Evolutionary conservation across 2,113 vertebrate genomes (phyloP), one percentile per base, ranked within the genome.

Genomic region (Danionella cerebrum): DNA sequence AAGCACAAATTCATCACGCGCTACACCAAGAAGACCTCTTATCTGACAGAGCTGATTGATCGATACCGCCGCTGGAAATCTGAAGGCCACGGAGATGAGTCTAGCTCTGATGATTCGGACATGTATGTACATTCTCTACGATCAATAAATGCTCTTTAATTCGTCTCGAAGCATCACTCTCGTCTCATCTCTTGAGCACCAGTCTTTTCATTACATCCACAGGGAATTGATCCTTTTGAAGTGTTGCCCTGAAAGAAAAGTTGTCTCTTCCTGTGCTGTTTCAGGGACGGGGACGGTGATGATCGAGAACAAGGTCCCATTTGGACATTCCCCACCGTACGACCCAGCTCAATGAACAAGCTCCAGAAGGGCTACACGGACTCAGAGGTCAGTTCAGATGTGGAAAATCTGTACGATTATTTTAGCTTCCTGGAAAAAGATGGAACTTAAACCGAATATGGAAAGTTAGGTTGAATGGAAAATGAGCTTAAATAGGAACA

Each of bases 1-100:
- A 99, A 98, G 82, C 96, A 99, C 90, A 97, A 96, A 84, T 99
- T 97, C 86, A 96, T 99, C 83, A 93, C 95, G 0, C 94, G 96
- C 57, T 96, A 98, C 85, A 98, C 96, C 78, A 98, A 97, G 91
- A 99, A 99, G 88, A 98, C 96, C 2, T 91, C 94, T 13, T 99
- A 97, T 81, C 90, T 99, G 6, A 94, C 93, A 2, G 96, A 99
- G 81, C 91, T 99, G 69, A 4, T 97, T 0, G 96, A 99, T 72
- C 91, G 96, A 1, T 98, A 97, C 80, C 91, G 93, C 60, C 95
- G 93, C 83, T 99, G 96, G 96, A 98, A 94, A 74, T 94, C 96
- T 0, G 95, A 98, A 80, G 95, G 96, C 1, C 96, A 98, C 0
- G 94, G 93, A 1, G 96, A 98, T 10, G 96, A 98, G 71, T 99